Conservation (phyloP, 2,113 vertebrate genomes). For the Varanus komodoensis region DNA sequence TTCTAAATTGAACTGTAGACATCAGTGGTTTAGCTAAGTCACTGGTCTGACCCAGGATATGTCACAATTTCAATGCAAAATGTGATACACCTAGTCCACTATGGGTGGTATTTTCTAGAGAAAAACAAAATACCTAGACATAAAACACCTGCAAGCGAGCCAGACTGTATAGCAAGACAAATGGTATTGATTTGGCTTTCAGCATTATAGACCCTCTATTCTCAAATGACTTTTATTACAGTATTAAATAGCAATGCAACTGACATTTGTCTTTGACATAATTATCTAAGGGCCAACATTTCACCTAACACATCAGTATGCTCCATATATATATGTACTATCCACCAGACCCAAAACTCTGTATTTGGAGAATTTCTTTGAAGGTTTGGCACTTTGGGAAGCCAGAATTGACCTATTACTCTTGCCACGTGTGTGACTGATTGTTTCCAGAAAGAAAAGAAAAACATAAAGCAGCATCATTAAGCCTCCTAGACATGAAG, state of each 20-base stretch:
- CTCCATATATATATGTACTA: neutral
- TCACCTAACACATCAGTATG: neutral
- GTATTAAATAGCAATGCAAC: neutral
- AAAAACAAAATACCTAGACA: neutral
- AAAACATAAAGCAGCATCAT: conserved; percentile 62
- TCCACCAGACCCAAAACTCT: neutral
- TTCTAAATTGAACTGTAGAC: neutral
- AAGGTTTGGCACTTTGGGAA: conserved; percentile 57
- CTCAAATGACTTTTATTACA: neutral
- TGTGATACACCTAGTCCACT: neutral
- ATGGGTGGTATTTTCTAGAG: neutral
- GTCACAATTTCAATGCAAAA: neutral
- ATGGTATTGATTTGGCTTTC: neutral
- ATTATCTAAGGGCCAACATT: neutral
- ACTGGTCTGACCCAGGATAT: neutral
- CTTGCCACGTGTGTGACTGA: conserved; percentile 70
- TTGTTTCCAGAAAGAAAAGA: conserved; percentile 71
- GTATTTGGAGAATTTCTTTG: conserved; percentile 49
- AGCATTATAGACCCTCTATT: neutral
- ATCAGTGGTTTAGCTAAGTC: neutral
- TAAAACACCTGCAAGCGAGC: neutral
- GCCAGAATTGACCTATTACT: conserved; percentile 61
- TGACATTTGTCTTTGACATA: neutral
- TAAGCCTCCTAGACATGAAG: conserved; percentile 59
- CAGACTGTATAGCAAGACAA: neutral